Base-by-base conservation (phyloP, 2,113 vertebrate species). In the Diglossa brunneiventris region DNA sequence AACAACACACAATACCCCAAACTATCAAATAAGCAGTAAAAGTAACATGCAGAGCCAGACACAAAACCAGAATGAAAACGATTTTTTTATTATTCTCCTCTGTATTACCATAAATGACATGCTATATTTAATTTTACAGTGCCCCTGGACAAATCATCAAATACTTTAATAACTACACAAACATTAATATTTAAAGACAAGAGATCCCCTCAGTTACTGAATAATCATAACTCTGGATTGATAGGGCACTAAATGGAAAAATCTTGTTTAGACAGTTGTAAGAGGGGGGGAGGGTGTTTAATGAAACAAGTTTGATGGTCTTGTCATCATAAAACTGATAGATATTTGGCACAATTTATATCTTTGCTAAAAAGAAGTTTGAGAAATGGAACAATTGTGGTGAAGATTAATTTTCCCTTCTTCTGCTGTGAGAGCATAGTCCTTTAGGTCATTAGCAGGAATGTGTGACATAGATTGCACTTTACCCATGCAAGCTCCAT, bases 111-210 rank as follows among this genome's bases (percentile, higher is more conserved):
- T 96, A 96, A 97, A 96, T 97, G 96, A 95, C 94, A 97, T 46
- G 82, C 89, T 96, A 76, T 97, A 96, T 98, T 97, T 98, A 97
- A 97, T 97, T 97, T 96, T 96, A 95, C 92, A 96, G 73, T 97
- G 91, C 86, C 89, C 87, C 91, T 96, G 94, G 95, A 96, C 94
- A 97, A 97, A 96, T 97, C 85, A 96, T 96, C 97, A 97, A 97
- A 94, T 97, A 96, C 96, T 97, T 97, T 92, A 98, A 98, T 97
- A 97, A 97, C 97, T 97, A 96, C 89, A 97, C 94, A 98, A 97
- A 97, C 96, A 98, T 97, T 97, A 97, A 97, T 98, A 97, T 97
- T 97, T 98, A 97, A 97, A 98, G 97, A 97, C 95, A 95, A 87
- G 94, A 94, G 92, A 92, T 95, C 88, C 87, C 83, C 80, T 93